Evolutionary conservation across 1,140 invertebrate species (phyloP).

Genomic region (Brachionus sp.): DNA sequence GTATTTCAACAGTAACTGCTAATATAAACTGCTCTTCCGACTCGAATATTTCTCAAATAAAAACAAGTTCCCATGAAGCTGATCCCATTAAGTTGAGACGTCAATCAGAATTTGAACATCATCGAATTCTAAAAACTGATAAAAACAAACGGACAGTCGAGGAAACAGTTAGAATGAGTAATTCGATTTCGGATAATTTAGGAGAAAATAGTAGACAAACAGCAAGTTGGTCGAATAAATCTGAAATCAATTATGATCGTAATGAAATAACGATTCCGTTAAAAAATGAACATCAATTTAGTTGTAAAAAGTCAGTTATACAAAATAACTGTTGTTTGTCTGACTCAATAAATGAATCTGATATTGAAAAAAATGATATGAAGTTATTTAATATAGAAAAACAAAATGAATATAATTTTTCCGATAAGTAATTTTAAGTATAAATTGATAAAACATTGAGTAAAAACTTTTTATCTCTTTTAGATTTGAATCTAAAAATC

Average conservation of each 20-base stretch:
- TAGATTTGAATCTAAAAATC: constrained; percentile 20
- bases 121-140: not conserved
- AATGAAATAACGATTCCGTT: constrained; percentile 37
- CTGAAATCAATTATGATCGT: not conserved
- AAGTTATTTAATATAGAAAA: not conserved
- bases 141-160: not conserved
- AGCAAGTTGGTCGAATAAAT: not conserved
- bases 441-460: not conserved
- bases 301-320: not conserved
- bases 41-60: constrained; percentile 17
- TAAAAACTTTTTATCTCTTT: not conserved
- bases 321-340: not conserved
- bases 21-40: not conserved
- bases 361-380: not conserved
- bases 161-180: constrained; percentile 1
- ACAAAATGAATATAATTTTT: not conserved
- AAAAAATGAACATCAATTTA: not conserved
- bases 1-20: not conserved
- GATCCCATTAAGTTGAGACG: not conserved
- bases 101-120: constrained; percentile 25
- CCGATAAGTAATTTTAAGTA: not conserved
- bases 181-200: not conserved
- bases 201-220: not conserved
- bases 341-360: not conserved
- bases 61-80: not conserved